Base-by-base conservation (phyloP, 2,113 vertebrate genomes). In the Crypturellus undulatus region DNA sequence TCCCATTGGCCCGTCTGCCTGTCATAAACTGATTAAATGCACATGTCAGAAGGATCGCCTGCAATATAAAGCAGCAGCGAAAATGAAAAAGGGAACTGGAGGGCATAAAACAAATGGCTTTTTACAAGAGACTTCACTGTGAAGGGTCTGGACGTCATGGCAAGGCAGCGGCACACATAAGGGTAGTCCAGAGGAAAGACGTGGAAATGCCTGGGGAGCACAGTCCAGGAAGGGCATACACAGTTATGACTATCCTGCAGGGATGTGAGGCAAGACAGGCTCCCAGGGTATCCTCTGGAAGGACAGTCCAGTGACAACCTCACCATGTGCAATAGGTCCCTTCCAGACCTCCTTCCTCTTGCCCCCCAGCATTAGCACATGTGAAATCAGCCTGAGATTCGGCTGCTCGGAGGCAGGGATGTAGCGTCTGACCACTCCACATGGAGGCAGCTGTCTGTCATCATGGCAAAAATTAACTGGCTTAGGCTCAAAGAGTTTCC, bases 11-110 rank as follows among this genome's bases (percentile, higher is more conserved):
- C 77, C 84, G 73, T 84, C 78, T 89, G 86, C 70, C 78, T 93
- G 93, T 94, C 84, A 94, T 56, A 92, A 83, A 84, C 36, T 64
- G 95, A 94, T 83, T 15, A 89, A 95, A 45, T 82, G 77, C 88
- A 60, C 73, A 60, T 77, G 79, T 96, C 96, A 89, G 45, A 89
- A 84, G 75, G 79, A 75, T 71, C 71, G 86, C 38, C 73, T 87
- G 88, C 51, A 89, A 94, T 38, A 38, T 19, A 72, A 83, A 92
- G 62, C 65, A 90, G 68, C 76, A 69, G 54, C 79, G 84, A 38
- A 75, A 84, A 70, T 36, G 47, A 90, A 92, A 56, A 92, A 87
- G 24, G 49, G 42, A 91, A 73, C 93, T 83, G 58, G 36, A 89
- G 79, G 73, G 26, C 40, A 69, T 42, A 79, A 87, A 94, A 17